Conservation (phyloP, 2,888 invertebrate species). For the Perdita meconis region DNA sequence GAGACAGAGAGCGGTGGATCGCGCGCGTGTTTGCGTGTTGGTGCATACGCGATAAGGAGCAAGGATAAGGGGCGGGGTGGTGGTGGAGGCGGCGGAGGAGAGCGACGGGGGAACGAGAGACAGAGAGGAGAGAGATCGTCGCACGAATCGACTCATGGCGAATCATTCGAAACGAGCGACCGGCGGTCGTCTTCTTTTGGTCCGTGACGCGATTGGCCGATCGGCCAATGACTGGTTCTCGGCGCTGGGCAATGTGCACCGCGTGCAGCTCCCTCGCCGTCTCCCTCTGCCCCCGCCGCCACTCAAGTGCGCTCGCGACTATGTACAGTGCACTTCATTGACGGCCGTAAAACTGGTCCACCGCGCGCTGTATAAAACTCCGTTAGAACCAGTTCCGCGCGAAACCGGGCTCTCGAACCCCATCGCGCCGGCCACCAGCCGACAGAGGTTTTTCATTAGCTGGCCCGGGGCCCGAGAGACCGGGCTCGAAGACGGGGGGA, state of each 20-base stretch:
- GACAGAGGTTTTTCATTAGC: neutral
- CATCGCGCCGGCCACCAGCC: neutral
- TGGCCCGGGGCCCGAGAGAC: neutral
- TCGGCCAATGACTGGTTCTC: conserved; percentile 63
- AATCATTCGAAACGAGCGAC: conserved; percentile 60
- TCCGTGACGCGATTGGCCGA: conserved; percentile 62
- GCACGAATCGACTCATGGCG: conserved; percentile 50
- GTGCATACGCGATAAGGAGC: conserved; percentile 45
- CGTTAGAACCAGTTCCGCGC: conserved; percentile 68
- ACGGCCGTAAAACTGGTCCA: conserved; percentile 69
- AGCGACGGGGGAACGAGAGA: conserved; percentile 23
- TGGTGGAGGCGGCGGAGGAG: conserved; percentile 5
- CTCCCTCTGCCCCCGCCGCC: neutral
- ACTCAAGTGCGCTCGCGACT: conserved; percentile 52
- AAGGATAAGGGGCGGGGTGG: conserved; percentile 5
- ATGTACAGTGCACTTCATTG: conserved; percentile 70
- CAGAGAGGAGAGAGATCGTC: conserved; percentile 31
- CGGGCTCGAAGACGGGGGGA: neutral
- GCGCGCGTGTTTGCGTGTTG: neutral
- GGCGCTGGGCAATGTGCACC: conserved; percentile 38
- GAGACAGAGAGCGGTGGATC: conserved; percentile 38
- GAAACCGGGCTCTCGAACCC: conserved; percentile 47
- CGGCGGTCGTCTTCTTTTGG: conserved; percentile 61
- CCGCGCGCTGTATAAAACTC: conserved; percentile 64
- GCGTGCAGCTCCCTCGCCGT: conserved; percentile 19